Base-by-base conservation (phyloP, 2,888 invertebrate genomes). In the Boloria euphrosyne region DNA sequence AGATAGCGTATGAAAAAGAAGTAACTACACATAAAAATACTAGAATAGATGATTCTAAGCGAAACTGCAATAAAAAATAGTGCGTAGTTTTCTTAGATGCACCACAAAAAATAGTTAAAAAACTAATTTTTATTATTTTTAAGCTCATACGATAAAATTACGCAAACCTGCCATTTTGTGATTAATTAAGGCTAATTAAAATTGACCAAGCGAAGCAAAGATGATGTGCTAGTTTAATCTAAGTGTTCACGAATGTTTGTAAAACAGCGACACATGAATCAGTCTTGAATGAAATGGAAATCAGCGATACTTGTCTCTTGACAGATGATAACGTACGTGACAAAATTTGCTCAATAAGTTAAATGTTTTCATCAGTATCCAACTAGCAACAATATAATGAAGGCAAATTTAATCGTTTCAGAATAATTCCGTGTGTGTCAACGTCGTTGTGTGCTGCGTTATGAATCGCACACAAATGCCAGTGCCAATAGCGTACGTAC, bases 301-400 rank as follows among this genome's bases (percentile, higher is more conserved):
- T 60, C 22, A 44, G 51, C 47, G 69, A 71, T 62, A 68, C 65
- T 71, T 68, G 65, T 69, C 66, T 73, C 68, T 63, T 65, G 63
- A 69, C 66, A 65, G 63, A 47, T 66, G 64, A 70, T 68, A 71
- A 68, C 57, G 38, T 57, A 67, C 67, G 67, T 69, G 70, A 67
- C 59, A 67, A 52, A 61, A 66, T 69, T 70, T 68, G 68, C 71
- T 66, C 69, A 67, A 73, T 66, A 70, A 54, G 43, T 67, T 67
- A 50, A 67, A 65, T 55, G 49, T 66, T 71, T 67, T 69, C 73
- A 71, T 73, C 70, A 69, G 63, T 68, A 67, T 59, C 60, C 55
- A 57, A 66, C 67, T 65, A 66, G 66, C 65, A 67, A 69, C 68
- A 67, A 65, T 62, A 44, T 54, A 62, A 49, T 63, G 52, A 62